Evolutionary conservation across 92 coral and sea anemone genomes (phyloP), one percentile per base, ranked within the genome.

Genomic region (Umimayanthus chanpuru): DNA sequence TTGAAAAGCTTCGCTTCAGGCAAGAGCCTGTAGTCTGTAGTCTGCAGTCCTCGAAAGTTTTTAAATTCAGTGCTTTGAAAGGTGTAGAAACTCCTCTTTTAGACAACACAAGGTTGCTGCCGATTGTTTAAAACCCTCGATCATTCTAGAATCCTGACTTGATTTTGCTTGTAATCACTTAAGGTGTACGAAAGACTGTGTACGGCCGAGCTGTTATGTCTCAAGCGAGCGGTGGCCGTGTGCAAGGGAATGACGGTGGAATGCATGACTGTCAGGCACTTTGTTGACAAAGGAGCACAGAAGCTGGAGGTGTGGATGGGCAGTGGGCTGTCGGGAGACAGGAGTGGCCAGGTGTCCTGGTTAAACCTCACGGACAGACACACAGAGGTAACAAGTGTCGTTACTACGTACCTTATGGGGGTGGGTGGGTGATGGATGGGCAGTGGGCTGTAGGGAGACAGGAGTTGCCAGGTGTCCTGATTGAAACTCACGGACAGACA

Each of bases 291-390:
- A 8, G 75, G 90, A 41, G 82, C 78, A 7, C 81, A 70, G 18
- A 91, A 89, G 84, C 84, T 95, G 76, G 99, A 97, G 85, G 93
- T 97, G 82, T 97, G 99, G 99, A 92, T 94, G 81, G 99, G 99
- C 43, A 95, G 99, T 77, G 99, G 99, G 14, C 91, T 89, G 81
- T 89, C 95, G 6, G 94, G 93, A 39, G 64, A 87, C 88, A n/a
- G 36, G 40, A 92, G 91, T 65, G 96, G 92, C 10, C 97, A 95
- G 66, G 94, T 97, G 58, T 92, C 99, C 10, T 93, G 98, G 90
- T 64, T 95, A 36, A 94, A 92, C 91, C 92, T 97, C 76, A 92
- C 98, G 4, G 93, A 93, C 79, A 68, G 82, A n/a, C 93, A 94
- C 55, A 88, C 89, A 36, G 93, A 95, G 98, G 98, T 96, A 91